Evolutionary conservation across 1,140 invertebrate species (phyloP).

Genomic region (Matsumurasca onukii): DNA sequence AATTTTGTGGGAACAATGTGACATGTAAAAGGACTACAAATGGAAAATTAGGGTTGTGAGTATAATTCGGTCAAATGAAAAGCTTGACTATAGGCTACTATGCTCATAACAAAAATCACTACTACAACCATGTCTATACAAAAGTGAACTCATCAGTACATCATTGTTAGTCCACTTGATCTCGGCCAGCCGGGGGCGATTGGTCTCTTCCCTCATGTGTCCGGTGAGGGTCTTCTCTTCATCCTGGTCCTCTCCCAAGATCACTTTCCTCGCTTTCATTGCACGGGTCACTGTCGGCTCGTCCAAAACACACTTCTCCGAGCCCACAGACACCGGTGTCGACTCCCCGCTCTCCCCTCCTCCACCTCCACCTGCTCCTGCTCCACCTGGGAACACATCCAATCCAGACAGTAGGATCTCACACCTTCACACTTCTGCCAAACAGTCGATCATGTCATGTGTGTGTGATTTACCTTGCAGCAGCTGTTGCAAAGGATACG

Average conservation of each 20-base stretch:
- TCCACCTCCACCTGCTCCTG: conserved; percentile 15
- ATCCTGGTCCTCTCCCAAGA: conserved; percentile 28
- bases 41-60: too few species aligned
- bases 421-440: conserved; percentile 40
- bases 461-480: conserved; percentile 29
- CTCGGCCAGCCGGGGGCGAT: conserved; percentile 24
- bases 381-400: background rate
- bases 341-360: conserved; percentile 57
- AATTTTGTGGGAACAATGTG: too few species aligned
- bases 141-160: too few species aligned
- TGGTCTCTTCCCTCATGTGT: conserved; percentile 18
- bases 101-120: too few species aligned
- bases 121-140: too few species aligned
- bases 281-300: background rate
- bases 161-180: conserved; percentile 30
- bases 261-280: background rate
- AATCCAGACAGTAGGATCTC: too few species aligned
- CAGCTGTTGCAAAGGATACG: conserved; percentile 16
- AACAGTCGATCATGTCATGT: background rate
- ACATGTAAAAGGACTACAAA: too few species aligned
- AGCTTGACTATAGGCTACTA: too few species aligned
- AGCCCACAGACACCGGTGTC: conserved; percentile 59
- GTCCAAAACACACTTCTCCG: conserved; percentile 45
- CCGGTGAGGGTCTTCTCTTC: conserved; percentile 32
- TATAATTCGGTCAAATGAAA: too few species aligned